Base-by-base conservation (phyloP, 2,113 vertebrate genomes). In the Chaenogobius annularis region DNA sequence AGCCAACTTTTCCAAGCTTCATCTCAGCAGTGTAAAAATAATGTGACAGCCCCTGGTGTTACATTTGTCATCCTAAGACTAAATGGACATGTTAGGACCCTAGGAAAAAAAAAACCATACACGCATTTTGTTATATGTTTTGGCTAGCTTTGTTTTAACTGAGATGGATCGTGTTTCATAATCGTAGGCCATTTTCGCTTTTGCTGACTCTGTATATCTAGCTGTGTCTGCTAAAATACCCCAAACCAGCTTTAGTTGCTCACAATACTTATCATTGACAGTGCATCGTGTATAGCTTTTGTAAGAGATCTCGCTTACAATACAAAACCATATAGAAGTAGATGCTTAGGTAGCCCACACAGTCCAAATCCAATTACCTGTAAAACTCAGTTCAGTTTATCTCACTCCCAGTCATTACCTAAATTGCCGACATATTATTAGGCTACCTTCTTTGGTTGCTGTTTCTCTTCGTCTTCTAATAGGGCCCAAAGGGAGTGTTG, bases 361-460 rank as follows among this genome's bases (percentile, higher is more conserved):
- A 88, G 90, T 84, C 88, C 79, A 93, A 94, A 93, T 94, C 96
- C 95, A 97, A 98, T 98, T 98, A 98, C 94, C 95, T 96, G 95
- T 94, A 95, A 96, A 94, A 94, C 95, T 95, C 96, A 95, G 94
- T 96, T 96, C 93, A 93, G 94, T 97, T 97, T 95, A 96, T 96
- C 96, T 98, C 96, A 94, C 95, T 95, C 94, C 95, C 92, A 95
- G 95, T 96, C 96, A 96, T 97, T 97, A 98, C 94, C 96, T 97
- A 97, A 96, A 98, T 96, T 97, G 96, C 95, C 89, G 91, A 96
- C 95, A 95, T 96, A 96, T 96, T 96, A 98, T 96, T 93, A 94
- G 89, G 89, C 79, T 87, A 92, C 91, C 89, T 88, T 85, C 92
- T 92, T 95, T 86, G 87, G 81, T 85, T 77, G 85, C 83, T 88